Base-by-base conservation (phyloP, 2,797 vertebrate species). In the Hoplostethus mediterraneus region DNA sequence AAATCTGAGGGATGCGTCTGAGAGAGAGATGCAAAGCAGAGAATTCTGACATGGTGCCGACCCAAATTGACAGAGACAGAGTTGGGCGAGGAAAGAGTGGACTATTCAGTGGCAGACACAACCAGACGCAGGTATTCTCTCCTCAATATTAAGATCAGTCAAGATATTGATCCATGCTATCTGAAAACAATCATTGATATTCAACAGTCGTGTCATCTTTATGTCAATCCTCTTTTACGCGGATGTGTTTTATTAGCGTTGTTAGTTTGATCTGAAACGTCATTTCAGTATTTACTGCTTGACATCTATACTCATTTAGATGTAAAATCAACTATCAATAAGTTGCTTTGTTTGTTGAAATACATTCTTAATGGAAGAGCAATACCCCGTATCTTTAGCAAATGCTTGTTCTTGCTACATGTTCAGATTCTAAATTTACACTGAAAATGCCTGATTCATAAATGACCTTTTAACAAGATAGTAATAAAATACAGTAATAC, bases 11-110 rank as follows among this genome's bases (percentile, higher is more conserved):
- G 84, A 90, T 90, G 86, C 82, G 54, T 84, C 83, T 87, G 84
- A 89, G 85, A 71, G 81, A 81, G 77, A 89, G 86, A 89, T 79
- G 84, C 82, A 83, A 82, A 84, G 84, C 85, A 87, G 74, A 86
- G 81, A 73, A 71, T 80, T 90, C 79, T 93, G 91, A 92, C 90
- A 94, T 92, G 92, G 86, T 94, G 93, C 78, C 87, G 88, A 93
- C 84, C 90, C 90, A 90, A 81, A 91, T 82, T 93, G 89, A 93
- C 87, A 90, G 81, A 86, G 86, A 77, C 53, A 82, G 63, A 74
- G 85, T 83, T 73, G 76, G 79, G 85, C 87, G 87, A 91, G 89
- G 88, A 83, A 61, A 89, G 78, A 86, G 83, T 76, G 89, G 88
- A 89, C 90, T 87, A 82, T 87, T 86, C 86, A 80, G 71, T 67